Evolutionary conservation across 2,888 invertebrate genomes (phyloP).

Genomic region (Caenorhabditis wallacei): DNA sequence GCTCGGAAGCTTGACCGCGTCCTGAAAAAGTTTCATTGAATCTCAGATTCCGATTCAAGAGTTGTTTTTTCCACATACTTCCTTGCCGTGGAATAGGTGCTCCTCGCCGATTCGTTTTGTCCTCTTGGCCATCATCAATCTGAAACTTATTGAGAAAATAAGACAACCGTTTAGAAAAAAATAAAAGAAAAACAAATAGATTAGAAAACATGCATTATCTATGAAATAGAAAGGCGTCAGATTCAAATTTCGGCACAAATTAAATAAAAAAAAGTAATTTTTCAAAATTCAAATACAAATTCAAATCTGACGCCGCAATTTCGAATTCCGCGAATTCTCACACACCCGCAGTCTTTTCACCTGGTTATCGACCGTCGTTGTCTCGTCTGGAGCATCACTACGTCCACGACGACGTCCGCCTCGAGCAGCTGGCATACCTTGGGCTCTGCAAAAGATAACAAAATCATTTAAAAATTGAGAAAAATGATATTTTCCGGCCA

Average conservation of each 20-base stretch:
- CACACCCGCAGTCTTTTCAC: slow-evolving; percentile 70
- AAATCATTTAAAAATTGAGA: too few relatives aligned
- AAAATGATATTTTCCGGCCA: too few relatives aligned
- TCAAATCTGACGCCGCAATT: not conserved
- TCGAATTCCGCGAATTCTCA: slow-evolving; percentile 8
- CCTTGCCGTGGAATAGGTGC: slow-evolving; percentile 18
- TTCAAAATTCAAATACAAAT: not conserved
- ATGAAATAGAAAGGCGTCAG: too few relatives aligned
- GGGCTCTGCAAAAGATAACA: slow-evolving; percentile 19
- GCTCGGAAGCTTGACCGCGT: slow-evolving; percentile 14
- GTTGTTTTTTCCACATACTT: slow-evolving; percentile 14
- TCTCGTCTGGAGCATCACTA: slow-evolving; percentile 2
- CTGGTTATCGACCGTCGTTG: slow-evolving; percentile 62
- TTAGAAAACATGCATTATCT: too few relatives aligned
- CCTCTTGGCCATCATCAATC: slow-evolving; percentile 38
- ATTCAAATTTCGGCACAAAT: too few relatives aligned
- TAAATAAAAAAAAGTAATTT: not conserved
- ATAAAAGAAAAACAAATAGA: too few relatives aligned
- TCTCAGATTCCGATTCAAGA: not conserved
- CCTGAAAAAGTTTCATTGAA: not conserved
- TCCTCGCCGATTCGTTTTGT: not conserved
- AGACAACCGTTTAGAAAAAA: not conserved
- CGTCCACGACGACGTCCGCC: slow-evolving; percentile 55
- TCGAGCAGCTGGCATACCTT: slow-evolving; percentile 37
- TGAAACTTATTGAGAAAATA: not conserved